Base-by-base conservation (phyloP, 2,888 invertebrate genomes). In the Chironomus riparius region DNA sequence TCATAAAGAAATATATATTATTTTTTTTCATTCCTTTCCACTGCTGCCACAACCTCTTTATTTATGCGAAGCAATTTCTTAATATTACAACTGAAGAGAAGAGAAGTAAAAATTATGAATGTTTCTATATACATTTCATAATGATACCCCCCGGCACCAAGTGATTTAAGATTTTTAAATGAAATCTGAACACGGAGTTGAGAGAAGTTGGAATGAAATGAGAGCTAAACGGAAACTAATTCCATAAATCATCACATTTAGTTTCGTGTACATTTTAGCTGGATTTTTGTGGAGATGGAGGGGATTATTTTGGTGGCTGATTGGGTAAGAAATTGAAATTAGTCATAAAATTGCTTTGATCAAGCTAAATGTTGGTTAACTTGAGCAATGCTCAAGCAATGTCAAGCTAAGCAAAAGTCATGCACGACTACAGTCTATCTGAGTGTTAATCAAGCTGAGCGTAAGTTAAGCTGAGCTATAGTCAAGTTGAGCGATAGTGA, bases 211-310 rank as follows among this genome's bases (percentile, higher is more conserved):
- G 18, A 15, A n/a, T 15, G 56, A 56, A 56, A n/a, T 56, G 56
- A 56, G 56, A 56, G 56, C 65, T 65, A 74, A 74, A 74, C 74
- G 74, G 61, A 74, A 74, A 74, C 74, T 74, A 74, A 74, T 74
- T 74, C 68, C 74, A 74, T 74, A 74, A 74, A 74, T 74, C 74
- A 74, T 74, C 47, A 28, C 68, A 21, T 18, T 47, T 74, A 56
- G 24, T 15, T 56, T 56, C 56, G 56, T 56, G 7, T 13, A 70
- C 15, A n/a, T 13, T 70, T 48, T 15, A 10, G 47, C 62, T 38
- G 61, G 61, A 1, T 5, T 10, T 10, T 38, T 28, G 28, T 4
- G 38, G 2, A 38, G 38, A 10, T 38, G 38, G 7, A 38, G 10
- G 38, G 38, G 38, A 7, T 2, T 38, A 10, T 38, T 38, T 38